phyloP scores from a whole-genome alignment of 2,797 vertebrate genomes.

The Circus cinereus region DNA sequence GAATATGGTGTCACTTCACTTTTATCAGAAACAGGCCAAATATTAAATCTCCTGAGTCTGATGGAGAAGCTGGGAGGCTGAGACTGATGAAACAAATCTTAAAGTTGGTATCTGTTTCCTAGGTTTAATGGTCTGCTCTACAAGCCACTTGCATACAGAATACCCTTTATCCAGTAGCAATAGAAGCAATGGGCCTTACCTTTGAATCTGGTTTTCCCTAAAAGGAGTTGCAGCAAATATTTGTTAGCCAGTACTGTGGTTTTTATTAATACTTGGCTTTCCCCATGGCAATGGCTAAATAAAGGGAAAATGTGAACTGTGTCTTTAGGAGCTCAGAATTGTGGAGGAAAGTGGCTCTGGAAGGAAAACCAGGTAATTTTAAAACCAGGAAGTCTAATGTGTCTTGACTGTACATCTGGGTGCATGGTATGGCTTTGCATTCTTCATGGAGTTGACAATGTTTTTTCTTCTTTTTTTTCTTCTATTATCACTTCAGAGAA shows the following conservation, averaged over 20 bases:
- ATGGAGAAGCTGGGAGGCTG: neutral
- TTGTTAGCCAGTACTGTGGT: neutral
- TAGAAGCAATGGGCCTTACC: neutral
- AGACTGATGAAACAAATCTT: neutral
- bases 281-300: neutral
- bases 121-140: neutral
- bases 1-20: neutral
- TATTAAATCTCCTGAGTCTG: neutral
- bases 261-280: neutral
- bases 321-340: neutral
- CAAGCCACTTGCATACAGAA: neutral
- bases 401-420: neutral
- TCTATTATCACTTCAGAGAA: slow-evolving; percentile 81
- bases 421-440: neutral
- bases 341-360: neutral
- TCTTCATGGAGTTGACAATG: neutral
- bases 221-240: neutral
- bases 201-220: neutral
- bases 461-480: neutral
- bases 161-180: neutral
- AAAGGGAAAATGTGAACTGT: neutral
- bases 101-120: neutral
- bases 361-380: neutral
- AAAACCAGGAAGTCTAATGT: neutral
- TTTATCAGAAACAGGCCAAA: neutral